A percentile compares a stretch with the other conserved stretches of the same genome.
Evolutionary conservation across 2,888 invertebrate species (phyloP).

Genomic region (Sipha maydis): DNA sequence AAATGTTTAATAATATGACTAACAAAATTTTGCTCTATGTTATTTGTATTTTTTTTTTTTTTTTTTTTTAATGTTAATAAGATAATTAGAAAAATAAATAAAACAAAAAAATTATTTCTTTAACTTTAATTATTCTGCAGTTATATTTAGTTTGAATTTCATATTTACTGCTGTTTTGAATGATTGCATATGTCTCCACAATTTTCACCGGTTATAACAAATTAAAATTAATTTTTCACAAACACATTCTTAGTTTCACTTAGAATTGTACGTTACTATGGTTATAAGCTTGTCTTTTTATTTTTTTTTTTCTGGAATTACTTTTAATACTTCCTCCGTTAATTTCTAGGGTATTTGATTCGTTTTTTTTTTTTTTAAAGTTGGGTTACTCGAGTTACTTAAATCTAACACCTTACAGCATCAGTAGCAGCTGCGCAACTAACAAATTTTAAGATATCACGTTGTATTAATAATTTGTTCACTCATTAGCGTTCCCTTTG

Average conservation of each 20-base stretch:
- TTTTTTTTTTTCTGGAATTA: neutral
- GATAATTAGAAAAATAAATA: too few species aligned
- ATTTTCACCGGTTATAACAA: neutral
- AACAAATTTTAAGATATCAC: neutral
- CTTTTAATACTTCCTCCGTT: neutral
- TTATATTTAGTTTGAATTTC: neutral
- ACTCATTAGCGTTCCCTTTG: neutral
- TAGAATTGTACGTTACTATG: neutral
- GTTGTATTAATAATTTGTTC: conserved; percentile 15
- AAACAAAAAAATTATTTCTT: too few species aligned
- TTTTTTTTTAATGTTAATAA: too few species aligned
- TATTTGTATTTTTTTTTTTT: too few species aligned
- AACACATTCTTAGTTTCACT: neutral
- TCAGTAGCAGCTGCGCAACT: neutral
- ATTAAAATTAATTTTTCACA: neutral
- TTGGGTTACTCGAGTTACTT: neutral
- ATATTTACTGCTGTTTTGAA: neutral
- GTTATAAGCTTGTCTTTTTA: neutral
- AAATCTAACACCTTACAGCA: conserved; percentile 1
- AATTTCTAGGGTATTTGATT: neutral
- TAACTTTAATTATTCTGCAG: too few species aligned
- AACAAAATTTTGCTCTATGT: too few species aligned
- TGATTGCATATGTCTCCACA: neutral
- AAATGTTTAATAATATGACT: too few species aligned
- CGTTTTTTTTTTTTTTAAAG: conserved; percentile 14